Conservation (phyloP, 2,797 vertebrate species). For the Sebastes kiyomatsui region DNA sequence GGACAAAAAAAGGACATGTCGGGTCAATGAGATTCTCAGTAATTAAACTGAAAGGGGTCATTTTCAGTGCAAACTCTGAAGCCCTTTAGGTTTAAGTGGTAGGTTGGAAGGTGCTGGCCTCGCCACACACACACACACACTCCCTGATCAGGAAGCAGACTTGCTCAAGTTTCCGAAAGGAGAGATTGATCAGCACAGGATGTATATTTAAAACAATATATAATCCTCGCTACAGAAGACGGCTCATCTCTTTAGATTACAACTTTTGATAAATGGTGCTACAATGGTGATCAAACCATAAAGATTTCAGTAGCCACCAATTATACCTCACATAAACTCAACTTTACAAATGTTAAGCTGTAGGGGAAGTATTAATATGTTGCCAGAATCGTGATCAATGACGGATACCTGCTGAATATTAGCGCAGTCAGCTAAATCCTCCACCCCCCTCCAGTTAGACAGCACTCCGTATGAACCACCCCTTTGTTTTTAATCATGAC, state of each 20-base stretch:
- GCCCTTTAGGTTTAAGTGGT: conserved; percentile 49
- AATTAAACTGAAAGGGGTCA: conserved; percentile 78
- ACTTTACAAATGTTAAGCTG: conserved; percentile 67
- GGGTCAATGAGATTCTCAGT: conserved; percentile 66
- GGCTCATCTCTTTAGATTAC: conserved; percentile 19
- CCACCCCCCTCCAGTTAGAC: conserved; percentile 66
- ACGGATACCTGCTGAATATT: conserved; percentile 66
- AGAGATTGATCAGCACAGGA: conserved; percentile 8
- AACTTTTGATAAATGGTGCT: conserved; percentile 59
- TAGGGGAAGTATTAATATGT: conserved; percentile 65
- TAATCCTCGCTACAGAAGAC: conserved; percentile 3
- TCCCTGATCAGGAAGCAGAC: not conserved
- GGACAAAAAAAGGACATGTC: conserved; percentile 62
- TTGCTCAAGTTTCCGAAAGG: conserved; percentile 23
- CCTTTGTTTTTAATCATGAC: conserved; percentile 75
- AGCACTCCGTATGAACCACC: conserved; percentile 64
- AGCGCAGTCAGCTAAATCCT: conserved; percentile 70
- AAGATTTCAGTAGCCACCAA: conserved; percentile 60
- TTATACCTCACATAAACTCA: conserved; percentile 67
- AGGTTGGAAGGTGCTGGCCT: conserved; percentile 31
- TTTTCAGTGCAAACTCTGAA: conserved; percentile 63
- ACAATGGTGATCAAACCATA: conserved; percentile 53
- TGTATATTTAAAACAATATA: conserved; percentile 50
- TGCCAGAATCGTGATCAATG: conserved; percentile 64
- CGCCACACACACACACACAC: conserved; percentile 9